These are phyloP conservation scores for Porites australiensis DNA, from an alignment of 64 coral and sea anemone genomes.

Conservation along the genomic window DNA sequence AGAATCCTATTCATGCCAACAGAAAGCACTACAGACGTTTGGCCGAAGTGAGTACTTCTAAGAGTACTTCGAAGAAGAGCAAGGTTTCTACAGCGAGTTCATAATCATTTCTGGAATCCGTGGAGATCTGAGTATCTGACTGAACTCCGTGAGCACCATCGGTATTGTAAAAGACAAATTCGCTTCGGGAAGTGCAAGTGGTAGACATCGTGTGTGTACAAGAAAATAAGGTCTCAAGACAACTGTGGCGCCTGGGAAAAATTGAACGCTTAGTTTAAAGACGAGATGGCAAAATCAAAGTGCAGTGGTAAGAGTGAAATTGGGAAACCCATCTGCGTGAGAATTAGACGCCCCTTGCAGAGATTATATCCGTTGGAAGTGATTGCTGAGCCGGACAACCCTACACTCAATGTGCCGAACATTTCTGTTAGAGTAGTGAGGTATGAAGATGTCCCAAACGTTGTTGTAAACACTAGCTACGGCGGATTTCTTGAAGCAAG, in stretches of 20 bases:
- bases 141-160: constrained; percentile 42
- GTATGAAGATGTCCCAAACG: constrained; percentile 4
- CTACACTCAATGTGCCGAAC: too few species aligned
- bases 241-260: neutral
- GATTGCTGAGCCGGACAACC: neutral
- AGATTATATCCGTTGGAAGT: neutral
- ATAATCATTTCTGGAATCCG: constrained; percentile 53
- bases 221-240: constrained; percentile 25
- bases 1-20: constrained; percentile 7
- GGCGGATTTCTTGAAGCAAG: neutral
- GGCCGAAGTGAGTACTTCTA: neutral
- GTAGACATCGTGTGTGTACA: constrained; percentile 39
- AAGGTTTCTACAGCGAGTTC: constrained; percentile 31
- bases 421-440: too few species aligned
- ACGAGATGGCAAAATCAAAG: constrained; percentile 20
- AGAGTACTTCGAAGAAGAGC: neutral
- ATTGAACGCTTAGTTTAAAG: constrained; percentile 7
- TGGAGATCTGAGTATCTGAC: constrained; percentile 61
- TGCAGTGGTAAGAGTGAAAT: constrained; percentile 32
- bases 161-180: constrained; percentile 9
- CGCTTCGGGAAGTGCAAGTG: constrained; percentile 10
- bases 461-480: neutral
- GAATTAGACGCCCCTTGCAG: constrained; percentile 41
- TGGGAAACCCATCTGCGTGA: neutral
- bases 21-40: neutral